These are phyloP conservation scores for Phalacrocorax aristotelis DNA, from an alignment of 2,113 vertebrate genomes.

Conservation along the genomic window DNA sequence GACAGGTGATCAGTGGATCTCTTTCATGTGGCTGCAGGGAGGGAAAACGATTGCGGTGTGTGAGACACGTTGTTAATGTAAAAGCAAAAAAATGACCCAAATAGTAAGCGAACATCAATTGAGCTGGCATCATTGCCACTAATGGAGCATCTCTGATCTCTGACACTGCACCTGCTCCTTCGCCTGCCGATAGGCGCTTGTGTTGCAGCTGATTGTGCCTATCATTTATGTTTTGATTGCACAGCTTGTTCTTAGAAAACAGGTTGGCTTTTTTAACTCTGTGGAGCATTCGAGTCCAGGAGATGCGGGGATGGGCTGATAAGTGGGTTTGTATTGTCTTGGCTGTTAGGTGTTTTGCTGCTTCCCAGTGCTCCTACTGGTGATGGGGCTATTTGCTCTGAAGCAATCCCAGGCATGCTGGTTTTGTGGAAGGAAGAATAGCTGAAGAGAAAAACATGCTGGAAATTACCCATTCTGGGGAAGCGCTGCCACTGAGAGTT, in stretches of 20 bases:
- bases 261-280: neutral
- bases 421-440: neutral
- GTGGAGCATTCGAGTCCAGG: neutral
- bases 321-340: neutral
- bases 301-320: neutral
- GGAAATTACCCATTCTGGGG: neutral
- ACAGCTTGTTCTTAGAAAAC: neutral
- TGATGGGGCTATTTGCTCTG: neutral
- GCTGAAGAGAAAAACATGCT: neutral
- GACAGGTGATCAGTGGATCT: rapidly evolving
- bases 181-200: rapidly evolving
- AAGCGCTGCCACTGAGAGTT: rapidly evolving
- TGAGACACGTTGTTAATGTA: rapidly evolving
- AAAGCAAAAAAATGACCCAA: neutral
- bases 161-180: neutral
- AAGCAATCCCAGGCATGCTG: neutral
- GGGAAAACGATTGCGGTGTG: neutral
- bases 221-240: rapidly evolving
- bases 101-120: rapidly evolving
- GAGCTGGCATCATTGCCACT: neutral
- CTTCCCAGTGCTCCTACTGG: rapidly evolving
- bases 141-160: neutral
- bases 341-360: neutral
- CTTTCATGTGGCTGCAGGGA: neutral
- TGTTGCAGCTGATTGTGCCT: neutral